Conservation (phyloP, 2,113 vertebrate species). For the Ophiodon elongatus region DNA sequence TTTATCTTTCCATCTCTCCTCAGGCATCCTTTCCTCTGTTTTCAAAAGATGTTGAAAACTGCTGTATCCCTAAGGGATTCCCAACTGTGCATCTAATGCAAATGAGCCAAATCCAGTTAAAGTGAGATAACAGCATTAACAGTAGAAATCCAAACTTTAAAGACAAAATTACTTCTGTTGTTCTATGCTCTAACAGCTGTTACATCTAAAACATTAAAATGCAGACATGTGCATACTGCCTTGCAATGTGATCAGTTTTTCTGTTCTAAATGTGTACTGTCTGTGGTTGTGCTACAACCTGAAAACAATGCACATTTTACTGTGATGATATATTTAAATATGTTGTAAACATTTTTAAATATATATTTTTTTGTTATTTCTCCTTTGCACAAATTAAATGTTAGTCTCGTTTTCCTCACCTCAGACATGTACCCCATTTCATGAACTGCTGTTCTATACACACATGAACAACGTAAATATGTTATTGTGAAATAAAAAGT, state of each 20-base stretch:
- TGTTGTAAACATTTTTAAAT: neutral
- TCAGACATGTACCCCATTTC: neutral
- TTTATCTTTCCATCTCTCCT: constrained; percentile 41
- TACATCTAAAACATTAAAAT: neutral
- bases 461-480: neutral
- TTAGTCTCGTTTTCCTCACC: neutral
- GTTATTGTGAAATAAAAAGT: neutral
- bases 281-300: neutral
- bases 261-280: neutral
- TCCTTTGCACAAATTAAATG: neutral
- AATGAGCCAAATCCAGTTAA: constrained; percentile 43
- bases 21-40: constrained; percentile 31
- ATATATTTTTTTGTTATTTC: neutral
- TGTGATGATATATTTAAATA: neutral
- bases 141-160: constrained; percentile 8
- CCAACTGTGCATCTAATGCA: constrained; percentile 46
- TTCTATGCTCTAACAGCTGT: neutral
- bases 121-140: constrained; percentile 37
- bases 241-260: neutral
- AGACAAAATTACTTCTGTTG: neutral
- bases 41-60: constrained; percentile 30
- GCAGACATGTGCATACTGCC: neutral
- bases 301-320: neutral
- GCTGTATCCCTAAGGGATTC: constrained; percentile 15
- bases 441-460: neutral